Evolutionary conservation across 2,797 vertebrate species (phyloP), one percentile per base, ranked within the genome.

Genomic region (Sarcoramphus papa): DNA sequence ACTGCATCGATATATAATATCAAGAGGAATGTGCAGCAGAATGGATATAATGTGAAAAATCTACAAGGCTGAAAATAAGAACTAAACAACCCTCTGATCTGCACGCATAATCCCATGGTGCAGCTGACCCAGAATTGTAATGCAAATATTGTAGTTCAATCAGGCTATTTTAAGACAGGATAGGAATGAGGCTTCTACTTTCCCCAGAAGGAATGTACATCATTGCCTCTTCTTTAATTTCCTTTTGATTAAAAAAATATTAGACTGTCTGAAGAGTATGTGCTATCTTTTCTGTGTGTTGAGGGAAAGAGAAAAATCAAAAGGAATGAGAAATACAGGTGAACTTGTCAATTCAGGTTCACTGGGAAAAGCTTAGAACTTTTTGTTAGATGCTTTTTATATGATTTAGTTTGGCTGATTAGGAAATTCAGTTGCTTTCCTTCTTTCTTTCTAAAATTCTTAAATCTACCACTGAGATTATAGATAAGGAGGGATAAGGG

Each of bases 201-300:
- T 95, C 88, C 96, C 95, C 94, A 82, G 95, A 98, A 98, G 97
- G 95, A 97, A 97, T 97, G 83, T 95, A 94, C 94, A 97, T 94
- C 95, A 56, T 95, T 97, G 93, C 90, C 93, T 96, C 73, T 95
- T 97, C 96, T 97, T 97, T 97, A 96, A 98, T 97, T 98, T 98
- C 96, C 95, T 97, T 98, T 98, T 97, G 96, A 98, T 98, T 98
- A 97, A 98, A 98, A 98, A 97, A 97, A 97, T 96, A 94, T 91
- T 94, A 97, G 94, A 83, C 96, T 95, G 92, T 97, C 97, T 96
- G 95, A 97, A 93, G 97, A 96, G 91, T 94, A 72, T 93, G 77
- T 89, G 87, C 93, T 95, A 10, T 95, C 92, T 97, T 83, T 91
- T 67, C 88, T 94, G 59, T 88, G 89, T 83, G 73, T 87, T 93